A percentile compares a stretch with the other conserved stretches of the same genome.
phyloP scores from a whole-genome alignment of 2,797 vertebrate genomes.

The Natrix natrix region DNA sequence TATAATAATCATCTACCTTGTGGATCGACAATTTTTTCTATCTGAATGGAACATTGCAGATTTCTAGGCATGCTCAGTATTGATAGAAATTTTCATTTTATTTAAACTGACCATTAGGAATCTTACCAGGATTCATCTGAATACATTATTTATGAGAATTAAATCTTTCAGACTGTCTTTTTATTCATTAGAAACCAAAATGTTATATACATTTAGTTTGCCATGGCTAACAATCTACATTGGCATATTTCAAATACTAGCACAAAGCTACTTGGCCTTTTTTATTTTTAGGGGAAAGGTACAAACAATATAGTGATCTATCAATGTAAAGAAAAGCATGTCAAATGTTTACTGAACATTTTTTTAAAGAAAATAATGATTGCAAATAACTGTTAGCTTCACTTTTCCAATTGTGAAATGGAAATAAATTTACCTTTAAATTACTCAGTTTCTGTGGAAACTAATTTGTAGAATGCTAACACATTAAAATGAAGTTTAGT shows the following conservation, averaged over 20 bases:
- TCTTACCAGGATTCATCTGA: background rate
- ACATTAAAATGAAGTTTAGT: background rate
- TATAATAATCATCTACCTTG: constrained; percentile 35
- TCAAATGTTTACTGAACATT: background rate
- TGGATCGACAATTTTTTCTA: constrained; percentile 49
- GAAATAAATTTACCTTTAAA: background rate
- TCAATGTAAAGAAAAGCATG: background rate
- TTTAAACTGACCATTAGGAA: background rate
- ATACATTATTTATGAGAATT: background rate
- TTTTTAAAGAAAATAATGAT: background rate
- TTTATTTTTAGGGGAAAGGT: background rate
- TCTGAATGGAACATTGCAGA: constrained; percentile 8
- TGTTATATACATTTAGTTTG: background rate
- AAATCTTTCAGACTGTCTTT: background rate
- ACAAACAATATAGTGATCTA: background rate
- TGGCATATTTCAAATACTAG: background rate
- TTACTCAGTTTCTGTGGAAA: background rate
- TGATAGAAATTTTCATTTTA: background rate
- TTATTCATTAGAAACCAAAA: background rate
- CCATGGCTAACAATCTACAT: background rate
- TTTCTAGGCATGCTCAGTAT: constrained; percentile 42
- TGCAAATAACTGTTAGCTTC: background rate
- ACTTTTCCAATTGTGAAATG: background rate
- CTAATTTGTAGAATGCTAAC: background rate
- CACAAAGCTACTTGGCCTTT: background rate